Conservation (phyloP, 2,797 vertebrate genomes). For the Liparis tanakae region DNA sequence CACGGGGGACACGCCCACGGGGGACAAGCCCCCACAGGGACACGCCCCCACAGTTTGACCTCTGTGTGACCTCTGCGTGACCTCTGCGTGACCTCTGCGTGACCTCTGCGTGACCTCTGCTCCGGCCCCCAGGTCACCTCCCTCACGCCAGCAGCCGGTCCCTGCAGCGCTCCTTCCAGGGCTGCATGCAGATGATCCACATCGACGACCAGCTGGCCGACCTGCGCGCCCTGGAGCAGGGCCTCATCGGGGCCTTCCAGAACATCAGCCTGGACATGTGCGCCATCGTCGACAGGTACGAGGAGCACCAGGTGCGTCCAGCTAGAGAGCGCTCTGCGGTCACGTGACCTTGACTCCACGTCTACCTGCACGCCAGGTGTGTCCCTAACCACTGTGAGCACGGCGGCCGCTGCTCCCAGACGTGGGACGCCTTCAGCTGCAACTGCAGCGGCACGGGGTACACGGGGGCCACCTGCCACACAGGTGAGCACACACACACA, state of each 20-base stretch:
- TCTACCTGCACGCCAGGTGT: slow-evolving; percentile 81
- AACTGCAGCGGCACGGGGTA: slow-evolving; percentile 93
- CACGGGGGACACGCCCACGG: too few relatives aligned
- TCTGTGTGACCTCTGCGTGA: too few relatives aligned
- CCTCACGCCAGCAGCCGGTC: slow-evolving; percentile 70
- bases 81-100: too few relatives aligned
- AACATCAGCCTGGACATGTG: slow-evolving; percentile 98
- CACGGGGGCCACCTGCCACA: slow-evolving; percentile 94
- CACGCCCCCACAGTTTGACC: too few relatives aligned
- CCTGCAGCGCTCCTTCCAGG: slow-evolving; percentile 92
- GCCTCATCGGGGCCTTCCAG: slow-evolving; percentile 90
- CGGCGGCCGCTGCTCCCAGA: slow-evolving; percentile 91
- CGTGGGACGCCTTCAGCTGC: slow-evolving; percentile 94
- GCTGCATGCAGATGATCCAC: slow-evolving; percentile 96
- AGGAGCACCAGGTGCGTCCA: neutral
- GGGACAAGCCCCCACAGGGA: too few relatives aligned
- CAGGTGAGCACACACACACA: slow-evolving; percentile 82
- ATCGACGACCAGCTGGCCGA: slow-evolving; percentile 93
- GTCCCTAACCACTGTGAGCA: slow-evolving; percentile 97
- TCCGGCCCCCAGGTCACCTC: slow-evolving; percentile 85
- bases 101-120: neutral
- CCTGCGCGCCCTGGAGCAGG: slow-evolving; percentile 89
- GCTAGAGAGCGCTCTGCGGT: neutral
- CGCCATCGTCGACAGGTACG: slow-evolving; percentile 94
- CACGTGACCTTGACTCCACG: neutral